Percentiles rank a stretch among this genome's conserved stretches.
phyloP scores from a whole-genome alignment of 2,113 vertebrate species.

The Halcyon malimbica region DNA sequence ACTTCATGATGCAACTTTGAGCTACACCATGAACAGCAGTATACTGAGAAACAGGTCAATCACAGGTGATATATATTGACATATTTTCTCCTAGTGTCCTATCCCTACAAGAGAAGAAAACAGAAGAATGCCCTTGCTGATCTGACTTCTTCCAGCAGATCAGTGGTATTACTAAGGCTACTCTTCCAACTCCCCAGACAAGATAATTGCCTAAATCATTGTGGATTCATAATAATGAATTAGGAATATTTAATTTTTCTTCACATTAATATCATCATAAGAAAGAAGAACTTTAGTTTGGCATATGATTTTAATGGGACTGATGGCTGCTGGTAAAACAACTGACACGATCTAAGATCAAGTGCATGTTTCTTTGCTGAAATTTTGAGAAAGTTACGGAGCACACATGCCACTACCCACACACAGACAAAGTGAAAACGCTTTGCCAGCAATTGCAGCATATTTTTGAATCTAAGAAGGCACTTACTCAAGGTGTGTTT shows the following conservation, averaged over 20 bases:
- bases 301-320: not conserved
- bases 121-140: not conserved
- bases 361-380: not conserved
- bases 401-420: not conserved
- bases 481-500: not conserved
- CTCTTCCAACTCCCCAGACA: not conserved
- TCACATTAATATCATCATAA: not conserved
- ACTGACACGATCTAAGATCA: not conserved
- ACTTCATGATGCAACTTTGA: not conserved
- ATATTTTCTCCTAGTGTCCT: not conserved
- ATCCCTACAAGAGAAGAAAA: not conserved
- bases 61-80: not conserved
- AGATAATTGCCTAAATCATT: not conserved
- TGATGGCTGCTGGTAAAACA: not conserved
- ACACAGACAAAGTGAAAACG: not conserved
- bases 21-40: not conserved
- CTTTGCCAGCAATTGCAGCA: not conserved
- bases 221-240: not conserved
- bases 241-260: not conserved
- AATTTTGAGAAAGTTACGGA: not conserved
- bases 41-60: not conserved
- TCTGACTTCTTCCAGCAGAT: not conserved
- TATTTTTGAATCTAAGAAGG: slow-evolving; percentile 28
- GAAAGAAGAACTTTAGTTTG: not conserved
- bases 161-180: not conserved